These are phyloP conservation scores for Andrena praecox DNA, from an alignment of 2,888 invertebrate genomes.

Conservation along the genomic window DNA sequence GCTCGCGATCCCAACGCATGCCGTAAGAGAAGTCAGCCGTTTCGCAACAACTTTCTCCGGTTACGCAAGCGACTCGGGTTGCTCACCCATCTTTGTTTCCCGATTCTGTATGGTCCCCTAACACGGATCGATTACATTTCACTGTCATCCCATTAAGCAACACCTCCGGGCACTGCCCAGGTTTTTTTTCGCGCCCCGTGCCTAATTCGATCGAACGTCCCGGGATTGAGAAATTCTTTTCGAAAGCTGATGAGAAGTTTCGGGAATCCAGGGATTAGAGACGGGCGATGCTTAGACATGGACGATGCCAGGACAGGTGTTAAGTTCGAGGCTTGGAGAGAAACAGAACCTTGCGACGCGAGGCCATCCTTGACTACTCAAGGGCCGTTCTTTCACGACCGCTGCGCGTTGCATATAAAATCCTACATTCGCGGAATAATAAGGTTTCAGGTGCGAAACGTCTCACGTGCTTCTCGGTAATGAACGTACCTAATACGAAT, in stretches of 20 bases:
- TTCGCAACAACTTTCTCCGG: conserved; percentile 80
- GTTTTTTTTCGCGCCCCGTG: background rate
- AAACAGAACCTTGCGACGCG: background rate
- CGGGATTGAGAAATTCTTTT: conserved; percentile 2
- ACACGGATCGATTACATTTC: conserved; percentile 27
- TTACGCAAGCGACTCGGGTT: conserved; percentile 75
- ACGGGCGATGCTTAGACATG: too few relatives aligned
- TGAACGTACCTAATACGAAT: conserved; percentile 7
- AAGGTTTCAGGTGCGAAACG: background rate
- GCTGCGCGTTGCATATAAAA: background rate
- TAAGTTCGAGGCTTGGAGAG: background rate
- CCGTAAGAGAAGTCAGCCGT: conserved; percentile 56
- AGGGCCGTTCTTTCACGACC: background rate
- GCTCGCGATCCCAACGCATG: conserved; percentile 32
- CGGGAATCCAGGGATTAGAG: too few relatives aligned
- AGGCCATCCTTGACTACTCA: background rate
- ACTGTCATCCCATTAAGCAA: background rate
- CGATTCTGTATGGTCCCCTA: conserved; percentile 50
- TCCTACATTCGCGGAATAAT: background rate
- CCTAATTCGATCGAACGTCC: too few relatives aligned
- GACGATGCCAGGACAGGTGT: background rate
- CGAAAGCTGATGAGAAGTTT: too few relatives aligned
- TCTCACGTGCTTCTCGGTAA: background rate
- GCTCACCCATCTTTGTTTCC: conserved; percentile 76
- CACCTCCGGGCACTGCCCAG: background rate